Evolutionary conservation across 1,140 invertebrate genomes (phyloP), one percentile per base, ranked within the genome.

Genomic region (Drosophila tani): DNA sequence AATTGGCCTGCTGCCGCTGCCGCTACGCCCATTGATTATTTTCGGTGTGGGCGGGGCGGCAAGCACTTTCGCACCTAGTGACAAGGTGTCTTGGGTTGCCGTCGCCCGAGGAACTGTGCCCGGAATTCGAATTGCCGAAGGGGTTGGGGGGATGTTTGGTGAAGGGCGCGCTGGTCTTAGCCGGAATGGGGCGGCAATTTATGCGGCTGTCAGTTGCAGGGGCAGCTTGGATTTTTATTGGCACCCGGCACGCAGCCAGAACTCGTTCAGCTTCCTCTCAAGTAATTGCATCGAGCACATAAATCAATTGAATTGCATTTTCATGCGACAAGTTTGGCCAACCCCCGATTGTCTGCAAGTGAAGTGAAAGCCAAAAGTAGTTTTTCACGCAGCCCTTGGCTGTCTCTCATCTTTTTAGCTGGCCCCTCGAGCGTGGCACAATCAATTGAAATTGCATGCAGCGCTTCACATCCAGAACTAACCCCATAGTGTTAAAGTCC

Each of bases 291-390:
- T 90, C 82, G 81, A 79, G 79, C 79, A 90, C 85, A 90, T 90
- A 90, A 90, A 90, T 90, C 85, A 90, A 90, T 90, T 90, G 85
- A 85, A 90, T 90, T 90, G 85, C 85, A 90, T 82, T 88, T 88
- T 90, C 85, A 90, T 90, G 79, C 81, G 85, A 88, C 81, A 85
- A 90, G 85, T 90, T 88, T 85, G 79, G 85, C 79, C 85, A 90
- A 83, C 53, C 79, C 75, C 32, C 45, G 55, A 76, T 73, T 74
- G 70, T 73, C 70, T 74, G 70, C 55, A 50, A 73, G 67, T 74
- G 81, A 75, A 88, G 78, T 84, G 70, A 90, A 88, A 88, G 84
- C 74, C 64, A 55, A 88, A 86, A 81, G 80, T 87, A 75, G 76
- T 82, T 87, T 87, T 82, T 79, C 75, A 38, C 53, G 32, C 53